Base-by-base conservation (phyloP, 2,888 invertebrate species). In the Eupithecia centaureata region DNA sequence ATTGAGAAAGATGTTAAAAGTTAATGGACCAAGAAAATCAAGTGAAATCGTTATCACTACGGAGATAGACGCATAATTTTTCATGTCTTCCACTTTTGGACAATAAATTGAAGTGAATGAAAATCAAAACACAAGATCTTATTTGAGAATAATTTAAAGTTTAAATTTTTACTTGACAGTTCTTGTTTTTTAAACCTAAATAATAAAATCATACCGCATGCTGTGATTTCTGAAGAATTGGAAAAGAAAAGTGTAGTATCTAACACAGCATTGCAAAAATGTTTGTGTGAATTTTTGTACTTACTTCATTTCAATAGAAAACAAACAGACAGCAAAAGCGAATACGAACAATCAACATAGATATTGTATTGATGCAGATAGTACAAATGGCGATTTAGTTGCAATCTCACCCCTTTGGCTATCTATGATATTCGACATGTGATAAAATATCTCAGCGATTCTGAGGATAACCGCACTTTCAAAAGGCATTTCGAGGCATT, bases 341-440 rank as follows among this genome's bases (percentile, higher is more conserved):
- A 51, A 51, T 5, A 52, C 15, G 15, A 27, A 52, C 52, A 27
- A 52, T 52, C 5, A 52, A 25, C 15, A 27, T 15, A 30, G 56
- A 61, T 61, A 61, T 57, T 57, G 28, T 30, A 25, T 52, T 52
- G 52, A 52, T 52, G 15, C 33, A 60, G 59, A 67, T 63, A 66
- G 30, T 67, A 60, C 42, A 22, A 58, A 59, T 57, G 5, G 56
- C 28, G 51, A 63, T 59, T 67, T 47, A 52, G 12, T 27, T 42
- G 42, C 57, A 38, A 51, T 58, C 59, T 60, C 52, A 67, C 59
- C 47, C 67, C 33, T 2, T 25, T 7, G 57, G 64, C 64, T 61
- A 68, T 68, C 67, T 64, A 25, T 38, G 67, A 56, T 58, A 57
- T 61, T 66, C 61, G 32, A 61, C 57, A 30, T 61, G 47, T 57